Evolutionary conservation across 2,113 vertebrate species (phyloP), one percentile per base, ranked within the genome.

Genomic region (Phoxinus phoxinus): DNA sequence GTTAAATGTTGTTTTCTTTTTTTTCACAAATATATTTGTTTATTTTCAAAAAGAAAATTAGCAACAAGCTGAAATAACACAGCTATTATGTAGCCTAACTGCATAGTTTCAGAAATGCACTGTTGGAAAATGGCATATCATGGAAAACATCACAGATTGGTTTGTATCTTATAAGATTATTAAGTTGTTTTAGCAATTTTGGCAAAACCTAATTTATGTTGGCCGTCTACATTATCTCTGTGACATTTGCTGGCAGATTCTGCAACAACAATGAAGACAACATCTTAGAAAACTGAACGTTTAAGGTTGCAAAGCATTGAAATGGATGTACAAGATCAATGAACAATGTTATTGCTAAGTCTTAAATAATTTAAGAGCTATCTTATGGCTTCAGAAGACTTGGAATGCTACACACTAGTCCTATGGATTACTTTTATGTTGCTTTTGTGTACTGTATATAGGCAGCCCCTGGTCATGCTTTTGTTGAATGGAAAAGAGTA

Each of bases 311-410:
- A 48, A 17, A 23, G 2, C 71, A 48, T 25, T 15, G 25, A 46
- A 46, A 27, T 27, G 41, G 41, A 73, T 73, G 5, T 25, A 19
- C 23, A 25, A 53, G 44, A 76, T 76, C 46, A 76, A 53, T 32
- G 27, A 53, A 21, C 46, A 53, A 51, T 53, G 46, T 76, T 76
- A 32, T 76, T 53, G 74, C 27, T 21, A 15, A 53, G 74, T 4
- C 74, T 53, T 76, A 51, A 32, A 76, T 76, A 76, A 32, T 53
- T 76, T 32, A 76, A 32, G 48, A 53, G 74, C 74, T 21, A 48
- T 32, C 46, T 53, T 76, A 19, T 76, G 25, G 74, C 74, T 76
- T 53, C 27, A 76, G 74, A 32, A 25, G 41, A 74, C 23, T 76
- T 76, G n/a, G 25, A 76, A 53, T 76, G 46, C 15, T 53, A 76